Percentiles rank a stretch among this genome's conserved stretches.
These are phyloP conservation scores for Ctenoplectra terminalis DNA, from an alignment of 1,140 invertebrate genomes.

Conservation along the genomic window DNA sequence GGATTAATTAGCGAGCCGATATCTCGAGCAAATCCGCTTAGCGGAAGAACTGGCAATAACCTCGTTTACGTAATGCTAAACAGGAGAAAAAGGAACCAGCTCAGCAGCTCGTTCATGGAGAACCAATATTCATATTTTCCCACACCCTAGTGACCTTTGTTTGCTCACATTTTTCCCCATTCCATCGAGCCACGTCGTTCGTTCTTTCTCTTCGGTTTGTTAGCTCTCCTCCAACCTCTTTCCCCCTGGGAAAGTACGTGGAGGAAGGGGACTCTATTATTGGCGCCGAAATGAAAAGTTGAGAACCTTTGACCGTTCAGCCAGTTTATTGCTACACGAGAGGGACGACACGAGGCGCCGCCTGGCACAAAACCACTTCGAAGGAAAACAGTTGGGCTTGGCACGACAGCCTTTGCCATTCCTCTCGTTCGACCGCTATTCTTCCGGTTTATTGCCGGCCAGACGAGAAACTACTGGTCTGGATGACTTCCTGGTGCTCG, in stretches of 20 bases:
- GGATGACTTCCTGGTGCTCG: background rate
- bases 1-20: background rate
- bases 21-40: background rate
- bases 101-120: slow-evolving; percentile 40
- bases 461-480: slow-evolving; percentile 15
- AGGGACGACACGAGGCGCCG: slow-evolving; percentile 69
- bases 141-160: slow-evolving; percentile 33
- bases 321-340: slow-evolving; percentile 73
- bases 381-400: slow-evolving; percentile 76
- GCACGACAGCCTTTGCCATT: slow-evolving; percentile 71
- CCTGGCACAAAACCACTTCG: slow-evolving; percentile 77
- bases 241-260: background rate
- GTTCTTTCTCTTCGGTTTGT: slow-evolving; percentile 9
- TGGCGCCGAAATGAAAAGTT: slow-evolving; percentile 69
- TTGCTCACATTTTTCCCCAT: slow-evolving; percentile 11
- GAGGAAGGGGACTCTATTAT: slow-evolving; percentile 59
- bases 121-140: slow-evolving; percentile 55
- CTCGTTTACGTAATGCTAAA: slow-evolving; percentile 41
- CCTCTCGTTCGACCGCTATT: slow-evolving; percentile 40
- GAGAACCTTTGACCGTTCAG: slow-evolving; percentile 71
- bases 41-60: slow-evolving; percentile 25
- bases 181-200: background rate
- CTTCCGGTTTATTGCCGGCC: slow-evolving; percentile 57
- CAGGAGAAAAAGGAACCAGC: slow-evolving; percentile 20
- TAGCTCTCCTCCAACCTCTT: background rate